These are phyloP conservation scores for Dipodomys stephensi DNA, from an alignment of 2,113 vertebrate species.

Conservation along the genomic window DNA sequence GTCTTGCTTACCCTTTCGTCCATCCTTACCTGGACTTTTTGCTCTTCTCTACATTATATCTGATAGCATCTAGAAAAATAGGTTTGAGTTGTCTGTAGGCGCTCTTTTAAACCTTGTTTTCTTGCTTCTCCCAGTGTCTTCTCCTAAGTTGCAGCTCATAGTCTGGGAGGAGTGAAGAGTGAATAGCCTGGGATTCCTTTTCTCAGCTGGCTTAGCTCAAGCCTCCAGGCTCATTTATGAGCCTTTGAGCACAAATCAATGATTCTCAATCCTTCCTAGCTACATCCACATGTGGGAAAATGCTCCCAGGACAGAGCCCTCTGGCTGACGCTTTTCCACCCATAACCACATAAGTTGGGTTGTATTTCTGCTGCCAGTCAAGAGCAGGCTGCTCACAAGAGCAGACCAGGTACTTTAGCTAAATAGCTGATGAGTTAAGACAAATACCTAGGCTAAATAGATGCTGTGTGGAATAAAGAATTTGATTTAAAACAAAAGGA, in stretches of 20 bases:
- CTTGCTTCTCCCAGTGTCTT: not conserved
- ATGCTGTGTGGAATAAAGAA: not conserved
- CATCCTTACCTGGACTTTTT: constrained; percentile 55
- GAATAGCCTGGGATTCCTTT: constrained; percentile 11
- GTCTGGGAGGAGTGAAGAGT: constrained; percentile 37
- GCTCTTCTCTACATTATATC: not conserved
- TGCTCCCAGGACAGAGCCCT: not conserved
- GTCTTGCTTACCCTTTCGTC: constrained; percentile 15
- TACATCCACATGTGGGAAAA: too few relatives aligned
- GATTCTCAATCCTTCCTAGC: not conserved
- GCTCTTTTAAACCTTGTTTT: constrained; percentile 33
- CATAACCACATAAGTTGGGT: not conserved
- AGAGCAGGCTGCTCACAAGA: not conserved
- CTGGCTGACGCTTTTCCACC: not conserved
- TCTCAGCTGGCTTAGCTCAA: constrained; percentile 1
- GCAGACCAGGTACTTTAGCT: not conserved
- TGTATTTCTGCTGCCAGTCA: not conserved
- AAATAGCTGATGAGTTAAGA: not conserved
- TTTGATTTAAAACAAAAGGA: not conserved
- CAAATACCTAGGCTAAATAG: not conserved
- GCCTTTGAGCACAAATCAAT: constrained; percentile 20
- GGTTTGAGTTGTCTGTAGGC: constrained; percentile 62
- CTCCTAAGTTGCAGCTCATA: not conserved
- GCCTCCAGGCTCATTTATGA: not conserved
- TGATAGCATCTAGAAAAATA: constrained; percentile 57